Evolutionary conservation across 2,888 invertebrate species (phyloP).

Genomic region (Idaea dimidiata): DNA sequence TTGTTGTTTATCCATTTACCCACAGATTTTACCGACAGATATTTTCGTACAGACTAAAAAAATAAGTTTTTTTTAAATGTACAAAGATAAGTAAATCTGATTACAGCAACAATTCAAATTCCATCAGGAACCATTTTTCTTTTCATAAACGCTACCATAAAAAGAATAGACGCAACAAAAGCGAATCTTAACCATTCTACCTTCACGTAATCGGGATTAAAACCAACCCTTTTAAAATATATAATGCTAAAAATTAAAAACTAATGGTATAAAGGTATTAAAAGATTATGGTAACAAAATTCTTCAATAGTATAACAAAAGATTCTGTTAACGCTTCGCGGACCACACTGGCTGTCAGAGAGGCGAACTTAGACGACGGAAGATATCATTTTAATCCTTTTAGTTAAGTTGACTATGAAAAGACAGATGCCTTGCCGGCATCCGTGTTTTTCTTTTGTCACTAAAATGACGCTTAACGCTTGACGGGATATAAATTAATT

Average conservation of each 20-base stretch:
- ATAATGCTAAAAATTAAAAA: slow-evolving; percentile 74
- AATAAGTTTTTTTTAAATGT: not conserved
- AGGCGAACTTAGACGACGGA: slow-evolving; percentile 53
- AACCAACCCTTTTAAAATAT: slow-evolving; percentile 64
- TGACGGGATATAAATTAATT: slow-evolving; percentile 52
- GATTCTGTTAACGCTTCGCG: slow-evolving; percentile 71
- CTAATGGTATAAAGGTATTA: slow-evolving; percentile 78
- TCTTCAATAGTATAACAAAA: slow-evolving; percentile 64
- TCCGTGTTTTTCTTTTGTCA: slow-evolving; percentile 70
- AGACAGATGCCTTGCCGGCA: slow-evolving; percentile 71
- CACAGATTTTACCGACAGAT: too few relatives aligned
- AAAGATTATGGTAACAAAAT: slow-evolving; percentile 76
- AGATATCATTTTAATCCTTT: slow-evolving; percentile 81
- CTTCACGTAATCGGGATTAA: slow-evolving; percentile 70
- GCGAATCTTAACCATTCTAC: slow-evolving; percentile 51
- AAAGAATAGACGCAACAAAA: slow-evolving; percentile 58
- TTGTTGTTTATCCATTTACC: too few relatives aligned
- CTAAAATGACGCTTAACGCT: slow-evolving; percentile 51
- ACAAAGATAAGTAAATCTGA: not conserved
- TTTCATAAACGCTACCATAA: slow-evolving; percentile 50
- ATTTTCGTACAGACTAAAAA: not conserved
- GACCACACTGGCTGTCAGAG: slow-evolving; percentile 75
- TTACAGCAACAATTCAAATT: not conserved
- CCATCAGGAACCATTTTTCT: not conserved
- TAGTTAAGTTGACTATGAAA: slow-evolving; percentile 80